These are phyloP conservation scores for Alosa alosa DNA, from an alignment of 2,113 vertebrate genomes.

Conservation along the genomic window DNA sequence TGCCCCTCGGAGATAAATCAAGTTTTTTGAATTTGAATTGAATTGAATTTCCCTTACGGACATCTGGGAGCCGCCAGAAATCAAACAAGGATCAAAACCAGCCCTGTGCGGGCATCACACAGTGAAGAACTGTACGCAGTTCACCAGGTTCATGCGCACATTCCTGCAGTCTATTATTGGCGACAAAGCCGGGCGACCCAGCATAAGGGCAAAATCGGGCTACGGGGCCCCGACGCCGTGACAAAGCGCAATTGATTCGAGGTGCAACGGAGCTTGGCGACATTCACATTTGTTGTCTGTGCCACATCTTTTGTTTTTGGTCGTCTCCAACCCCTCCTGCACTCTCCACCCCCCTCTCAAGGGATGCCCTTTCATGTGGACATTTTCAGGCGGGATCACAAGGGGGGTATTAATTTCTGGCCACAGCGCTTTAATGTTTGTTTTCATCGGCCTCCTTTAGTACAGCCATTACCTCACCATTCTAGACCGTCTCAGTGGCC, in stretches of 20 bases:
- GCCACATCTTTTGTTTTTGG: too few relatives aligned
- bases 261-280: background rate
- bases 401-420: background rate
- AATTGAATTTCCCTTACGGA: background rate
- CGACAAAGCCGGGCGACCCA: background rate
- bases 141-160: background rate
- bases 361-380: background rate
- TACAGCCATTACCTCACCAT: background rate
- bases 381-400: background rate
- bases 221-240: background rate
- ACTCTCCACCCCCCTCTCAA: too few relatives aligned
- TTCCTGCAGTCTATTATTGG: background rate
- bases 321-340: too few relatives aligned
- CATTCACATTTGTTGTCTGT: conserved; percentile 4
- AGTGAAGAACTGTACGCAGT: background rate
- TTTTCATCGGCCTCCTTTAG: background rate
- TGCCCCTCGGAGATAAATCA: too few relatives aligned
- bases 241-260: background rate
- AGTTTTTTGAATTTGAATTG: too few relatives aligned
- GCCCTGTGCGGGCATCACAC: background rate
- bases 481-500: background rate
- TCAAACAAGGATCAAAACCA: background rate
- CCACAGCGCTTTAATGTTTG: background rate
- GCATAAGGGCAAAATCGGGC: background rate
- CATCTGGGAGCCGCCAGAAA: background rate